These are phyloP conservation scores for Clistopyga incitator DNA, from an alignment of 2,888 invertebrate species.

Conservation along the genomic window DNA sequence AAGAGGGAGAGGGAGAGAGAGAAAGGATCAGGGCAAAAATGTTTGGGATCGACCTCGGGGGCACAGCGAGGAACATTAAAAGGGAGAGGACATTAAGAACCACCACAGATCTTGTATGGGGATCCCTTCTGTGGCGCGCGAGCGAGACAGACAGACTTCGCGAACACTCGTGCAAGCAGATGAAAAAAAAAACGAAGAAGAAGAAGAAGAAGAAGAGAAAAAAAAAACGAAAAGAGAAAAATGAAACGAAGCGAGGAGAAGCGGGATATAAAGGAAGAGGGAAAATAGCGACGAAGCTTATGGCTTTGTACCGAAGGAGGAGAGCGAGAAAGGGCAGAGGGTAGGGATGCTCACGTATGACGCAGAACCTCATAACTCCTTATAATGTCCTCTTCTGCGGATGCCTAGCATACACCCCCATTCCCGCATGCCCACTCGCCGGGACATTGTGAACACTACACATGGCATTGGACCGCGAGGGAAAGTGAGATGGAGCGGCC, in stretches of 20 bases:
- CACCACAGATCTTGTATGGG: constrained; percentile 83
- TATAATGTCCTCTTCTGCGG: constrained; percentile 84
- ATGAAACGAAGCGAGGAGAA: constrained; percentile 15
- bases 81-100: constrained; percentile 83
- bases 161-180: constrained; percentile 56
- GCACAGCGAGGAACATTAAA: constrained; percentile 81
- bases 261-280: constrained; percentile 52
- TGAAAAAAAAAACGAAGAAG: constrained; percentile 26
- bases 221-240: constrained; percentile 25
- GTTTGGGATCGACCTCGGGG: constrained; percentile 82
- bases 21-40: constrained; percentile 78
- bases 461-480: constrained; percentile 18
- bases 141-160: constrained; percentile 71
- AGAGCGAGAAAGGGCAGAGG: constrained; percentile 67
- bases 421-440: constrained; percentile 77
- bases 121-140: constrained; percentile 72
- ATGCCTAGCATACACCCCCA: constrained; percentile 83
- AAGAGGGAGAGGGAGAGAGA: constrained; percentile 21
- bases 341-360: constrained; percentile 82
- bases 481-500: constrained; percentile 31
- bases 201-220: constrained; percentile 10
- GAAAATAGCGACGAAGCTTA: constrained; percentile 51
- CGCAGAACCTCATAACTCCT: constrained; percentile 84
- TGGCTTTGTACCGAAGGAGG: constrained; percentile 50
- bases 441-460: constrained; percentile 75